Evolutionary conservation across 37 sponge, comb jelly and placozoan genomes (phyloP).

Genomic region (Aphrocallistes beatrix): DNA sequence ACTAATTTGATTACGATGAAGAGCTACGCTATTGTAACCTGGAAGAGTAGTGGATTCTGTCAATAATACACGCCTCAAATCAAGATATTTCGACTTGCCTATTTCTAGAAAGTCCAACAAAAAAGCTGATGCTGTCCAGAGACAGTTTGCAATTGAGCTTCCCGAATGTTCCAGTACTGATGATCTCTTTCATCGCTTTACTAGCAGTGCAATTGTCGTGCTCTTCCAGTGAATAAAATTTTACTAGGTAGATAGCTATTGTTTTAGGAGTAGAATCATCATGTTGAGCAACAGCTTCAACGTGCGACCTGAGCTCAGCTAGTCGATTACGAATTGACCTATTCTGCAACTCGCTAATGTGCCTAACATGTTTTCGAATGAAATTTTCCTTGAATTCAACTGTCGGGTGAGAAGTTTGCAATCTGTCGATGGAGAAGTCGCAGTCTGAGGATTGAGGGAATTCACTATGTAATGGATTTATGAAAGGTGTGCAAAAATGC

Average conservation of each 20-base stretch:
- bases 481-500: not conserved
- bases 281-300: not conserved
- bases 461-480: not conserved
- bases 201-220: not conserved
- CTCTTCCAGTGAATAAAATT: not conserved
- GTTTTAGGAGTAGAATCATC: not conserved
- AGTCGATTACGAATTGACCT: not conserved
- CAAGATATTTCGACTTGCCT: not conserved
- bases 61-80: not conserved
- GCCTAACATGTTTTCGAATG: not conserved
- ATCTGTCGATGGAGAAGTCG: not conserved
- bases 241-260: not conserved
- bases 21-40: not conserved
- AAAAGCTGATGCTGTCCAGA: not conserved
- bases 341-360: not conserved
- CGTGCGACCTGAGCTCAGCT: not conserved
- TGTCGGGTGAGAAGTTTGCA: not conserved
- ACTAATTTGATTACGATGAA: not conserved
- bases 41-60: not conserved
- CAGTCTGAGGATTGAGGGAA: not conserved
- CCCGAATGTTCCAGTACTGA: not conserved
- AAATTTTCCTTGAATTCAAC: not conserved
- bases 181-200: not conserved
- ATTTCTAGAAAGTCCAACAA: not conserved
- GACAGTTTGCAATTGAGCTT: not conserved